phyloP scores from a whole-genome alignment of 2,888 invertebrate genomes.

The Cryptus armator region DNA sequence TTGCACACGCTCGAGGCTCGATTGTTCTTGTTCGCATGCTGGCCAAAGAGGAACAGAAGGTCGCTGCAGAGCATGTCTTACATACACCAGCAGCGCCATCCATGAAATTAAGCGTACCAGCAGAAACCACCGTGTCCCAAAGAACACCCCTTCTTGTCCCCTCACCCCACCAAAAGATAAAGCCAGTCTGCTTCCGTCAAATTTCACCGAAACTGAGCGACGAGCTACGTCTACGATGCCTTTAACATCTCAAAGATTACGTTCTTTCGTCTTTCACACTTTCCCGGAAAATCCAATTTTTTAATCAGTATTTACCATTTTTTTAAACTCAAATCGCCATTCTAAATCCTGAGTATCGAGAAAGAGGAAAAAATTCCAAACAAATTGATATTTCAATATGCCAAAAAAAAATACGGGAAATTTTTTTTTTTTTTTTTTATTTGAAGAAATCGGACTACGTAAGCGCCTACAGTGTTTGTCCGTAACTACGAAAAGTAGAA shows the following conservation, averaged over 20 bases:
- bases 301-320: constrained; percentile 72
- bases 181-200: constrained; percentile 64
- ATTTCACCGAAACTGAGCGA: constrained; percentile 61
- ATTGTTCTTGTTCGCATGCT: constrained; percentile 81
- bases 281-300: constrained; percentile 39
- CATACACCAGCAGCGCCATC: constrained; percentile 74
- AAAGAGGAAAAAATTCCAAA: constrained; percentile 36
- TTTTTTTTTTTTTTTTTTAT: neutral
- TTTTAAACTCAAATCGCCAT: neutral
- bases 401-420: neutral
- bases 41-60: constrained; percentile 60
- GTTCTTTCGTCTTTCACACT: constrained; percentile 47
- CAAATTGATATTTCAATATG: constrained; percentile 27
- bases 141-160: constrained; percentile 46
- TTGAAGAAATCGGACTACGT: constrained; percentile 76
- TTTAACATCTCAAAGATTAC: constrained; percentile 80
- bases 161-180: neutral
- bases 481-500: constrained; percentile 35
- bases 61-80: constrained; percentile 65
- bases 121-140: constrained; percentile 63
- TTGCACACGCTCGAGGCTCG: constrained; percentile 79
- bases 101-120: constrained; percentile 81
- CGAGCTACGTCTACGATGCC: constrained; percentile 64
- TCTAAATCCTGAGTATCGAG: neutral
- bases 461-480: constrained; percentile 35